These are phyloP conservation scores for Parasteatoda lunata DNA, from an alignment of 2,888 invertebrate species.

Conservation along the genomic window DNA sequence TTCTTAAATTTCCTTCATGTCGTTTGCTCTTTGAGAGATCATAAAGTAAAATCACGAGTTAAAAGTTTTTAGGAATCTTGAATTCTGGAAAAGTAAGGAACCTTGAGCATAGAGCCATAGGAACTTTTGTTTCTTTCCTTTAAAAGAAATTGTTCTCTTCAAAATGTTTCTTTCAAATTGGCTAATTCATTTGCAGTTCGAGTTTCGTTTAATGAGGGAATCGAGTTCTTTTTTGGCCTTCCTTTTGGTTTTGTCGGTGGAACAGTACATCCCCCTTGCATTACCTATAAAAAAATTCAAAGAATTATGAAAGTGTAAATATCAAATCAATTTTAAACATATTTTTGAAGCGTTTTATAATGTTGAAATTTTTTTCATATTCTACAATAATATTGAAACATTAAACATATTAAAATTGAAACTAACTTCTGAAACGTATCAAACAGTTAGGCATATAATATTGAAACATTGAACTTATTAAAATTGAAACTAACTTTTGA, in stretches of 20 bases:
- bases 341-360: too few relatives aligned
- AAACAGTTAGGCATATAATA: too few relatives aligned
- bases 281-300: slow-evolving; percentile 71
- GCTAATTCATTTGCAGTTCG: slow-evolving; percentile 32
- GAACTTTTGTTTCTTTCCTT: slow-evolving; percentile 10
- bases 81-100: slow-evolving; percentile 25
- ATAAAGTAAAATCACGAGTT: too few relatives aligned
- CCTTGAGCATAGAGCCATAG: slow-evolving; percentile 21
- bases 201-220: slow-evolving; percentile 70
- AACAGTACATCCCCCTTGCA: slow-evolving; percentile 74
- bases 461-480: too few relatives aligned
- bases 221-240: slow-evolving; percentile 74
- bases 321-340: neutral
- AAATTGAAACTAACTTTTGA: too few relatives aligned
- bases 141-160: slow-evolving; percentile 26
- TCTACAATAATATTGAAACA: too few relatives aligned
- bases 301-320: neutral
- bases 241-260: slow-evolving; percentile 75
- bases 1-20: too few relatives aligned
- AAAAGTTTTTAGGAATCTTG: slow-evolving; percentile 16
- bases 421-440: too few relatives aligned
- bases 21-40: too few relatives aligned
- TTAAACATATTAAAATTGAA: too few relatives aligned
- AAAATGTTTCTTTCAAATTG: slow-evolving; percentile 45
- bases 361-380: too few relatives aligned